Evolutionary conservation across 2,113 vertebrate species (phyloP).

Genomic region (Cettia cetti): DNA sequence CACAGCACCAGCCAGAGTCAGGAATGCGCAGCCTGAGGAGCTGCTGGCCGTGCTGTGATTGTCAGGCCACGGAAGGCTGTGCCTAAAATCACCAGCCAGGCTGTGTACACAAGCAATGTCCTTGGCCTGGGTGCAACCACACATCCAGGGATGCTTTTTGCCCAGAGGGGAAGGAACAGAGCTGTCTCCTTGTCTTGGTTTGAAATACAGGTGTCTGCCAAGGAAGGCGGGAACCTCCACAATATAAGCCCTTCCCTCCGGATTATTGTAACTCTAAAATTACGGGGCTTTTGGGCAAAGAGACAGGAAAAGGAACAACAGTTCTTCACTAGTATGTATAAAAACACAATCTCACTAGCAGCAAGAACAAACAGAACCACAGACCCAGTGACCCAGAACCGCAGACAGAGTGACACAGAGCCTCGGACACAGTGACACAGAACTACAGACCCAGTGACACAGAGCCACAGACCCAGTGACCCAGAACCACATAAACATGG

Average conservation of each 20-base stretch:
- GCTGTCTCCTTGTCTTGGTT: neutral
- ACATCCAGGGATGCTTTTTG: neutral
- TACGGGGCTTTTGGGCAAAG: rapidly evolving
- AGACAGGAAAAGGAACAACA: neutral
- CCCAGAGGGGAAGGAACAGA: neutral
- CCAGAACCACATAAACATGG: too few species aligned
- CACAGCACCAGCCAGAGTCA: rapidly evolving
- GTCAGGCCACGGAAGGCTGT: neutral
- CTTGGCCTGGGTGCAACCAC: neutral
- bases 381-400: neutral
- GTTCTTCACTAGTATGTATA: neutral
- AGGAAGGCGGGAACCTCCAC: neutral
- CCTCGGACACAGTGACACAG: too few species aligned
- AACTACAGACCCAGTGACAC: too few species aligned
- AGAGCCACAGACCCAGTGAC: too few species aligned
- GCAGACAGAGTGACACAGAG: neutral
- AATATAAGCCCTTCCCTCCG: neutral
- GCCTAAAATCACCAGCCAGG: neutral
- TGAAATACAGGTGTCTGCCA: neutral
- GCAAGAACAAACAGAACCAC: neutral
- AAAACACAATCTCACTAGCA: too few species aligned
- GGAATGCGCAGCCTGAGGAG: neutral
- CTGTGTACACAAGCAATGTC: rapidly evolving
- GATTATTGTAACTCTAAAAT: too few species aligned
- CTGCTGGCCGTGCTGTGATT: neutral